These are phyloP conservation scores for Distichodus sexfasciatus DNA, from an alignment of 2,797 vertebrate species.

Conservation along the genomic window DNA sequence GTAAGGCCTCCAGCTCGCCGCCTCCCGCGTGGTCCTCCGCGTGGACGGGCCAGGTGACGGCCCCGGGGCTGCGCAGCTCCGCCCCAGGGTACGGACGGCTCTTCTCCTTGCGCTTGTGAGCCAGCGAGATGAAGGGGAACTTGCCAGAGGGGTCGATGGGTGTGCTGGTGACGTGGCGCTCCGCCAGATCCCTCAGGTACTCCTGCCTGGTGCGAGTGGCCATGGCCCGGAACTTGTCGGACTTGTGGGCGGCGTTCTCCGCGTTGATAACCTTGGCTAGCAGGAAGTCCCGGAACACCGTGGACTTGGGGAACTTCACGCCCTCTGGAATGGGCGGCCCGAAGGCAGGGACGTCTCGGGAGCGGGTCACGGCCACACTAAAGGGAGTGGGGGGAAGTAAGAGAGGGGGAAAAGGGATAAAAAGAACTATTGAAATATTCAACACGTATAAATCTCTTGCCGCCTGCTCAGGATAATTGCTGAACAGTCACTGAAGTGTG, in stretches of 20 bases:
- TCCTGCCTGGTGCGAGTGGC: conserved; percentile 95
- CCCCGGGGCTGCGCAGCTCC: conserved; percentile 89
- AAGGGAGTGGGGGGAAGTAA: background rate
- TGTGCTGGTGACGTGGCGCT: conserved; percentile 96
- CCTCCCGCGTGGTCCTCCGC: conserved; percentile 89
- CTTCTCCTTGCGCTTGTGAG: conserved; percentile 97
- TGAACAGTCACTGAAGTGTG: conserved; percentile 19
- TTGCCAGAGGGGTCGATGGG: conserved; percentile 96
- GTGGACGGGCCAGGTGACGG: conserved; percentile 85
- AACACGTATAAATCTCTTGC: background rate
- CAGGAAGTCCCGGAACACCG: conserved; percentile 97
- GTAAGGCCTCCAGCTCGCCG: conserved; percentile 87
- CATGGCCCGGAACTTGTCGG: conserved; percentile 96
- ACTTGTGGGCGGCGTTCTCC: conserved; percentile 97
- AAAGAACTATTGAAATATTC: conserved; percentile 1
- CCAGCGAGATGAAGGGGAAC: conserved; percentile 96
- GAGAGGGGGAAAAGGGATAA: background rate
- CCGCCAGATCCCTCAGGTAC: conserved; percentile 94
- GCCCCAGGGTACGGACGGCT: conserved; percentile 85
- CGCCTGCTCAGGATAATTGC: conserved; percentile 17
- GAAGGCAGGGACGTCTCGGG: conserved; percentile 96
- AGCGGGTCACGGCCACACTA: conserved; percentile 95
- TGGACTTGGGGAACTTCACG: conserved; percentile 94
- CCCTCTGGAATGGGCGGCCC: conserved; percentile 96
- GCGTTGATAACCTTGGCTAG: conserved; percentile 97